Evolutionary conservation across 2,888 invertebrate genomes (phyloP).

Genomic region (Helleia helle): DNA sequence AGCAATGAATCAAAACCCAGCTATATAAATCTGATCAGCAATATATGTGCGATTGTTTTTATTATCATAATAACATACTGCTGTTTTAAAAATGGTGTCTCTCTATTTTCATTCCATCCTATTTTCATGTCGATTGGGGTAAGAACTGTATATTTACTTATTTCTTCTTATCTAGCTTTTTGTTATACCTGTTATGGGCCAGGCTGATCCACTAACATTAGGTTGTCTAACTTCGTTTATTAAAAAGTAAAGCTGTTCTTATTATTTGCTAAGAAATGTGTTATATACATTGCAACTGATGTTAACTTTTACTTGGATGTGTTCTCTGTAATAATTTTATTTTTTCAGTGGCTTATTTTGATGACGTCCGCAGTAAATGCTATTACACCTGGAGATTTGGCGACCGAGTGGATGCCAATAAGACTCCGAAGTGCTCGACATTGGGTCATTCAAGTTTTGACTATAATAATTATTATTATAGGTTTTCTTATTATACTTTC

Average conservation of each 20-base stretch:
- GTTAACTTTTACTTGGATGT: no score
- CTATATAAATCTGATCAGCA: slow-evolving; percentile 51
- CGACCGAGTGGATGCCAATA: slow-evolving; percentile 70
- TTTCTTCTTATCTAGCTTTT: no score
- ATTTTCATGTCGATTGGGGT: slow-evolving; percentile 62
- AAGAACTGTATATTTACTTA: no score
- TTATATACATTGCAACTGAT: no score
- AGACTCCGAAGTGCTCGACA: slow-evolving; percentile 60
- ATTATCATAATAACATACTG: slow-evolving; percentile 47
- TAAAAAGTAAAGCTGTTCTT: no score
- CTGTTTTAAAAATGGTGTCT: slow-evolving; percentile 43
- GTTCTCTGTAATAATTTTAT: no score
- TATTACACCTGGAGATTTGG: slow-evolving; percentile 60
- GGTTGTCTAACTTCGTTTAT: no score
- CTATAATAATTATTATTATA: slow-evolving; percentile 35
- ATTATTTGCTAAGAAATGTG: no score
- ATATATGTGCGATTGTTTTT: slow-evolving; percentile 45
- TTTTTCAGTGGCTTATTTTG: slow-evolving; percentile 61
- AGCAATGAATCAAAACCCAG: slow-evolving; percentile 40
- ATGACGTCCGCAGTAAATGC: slow-evolving; percentile 66
- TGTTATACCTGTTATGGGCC: no score
- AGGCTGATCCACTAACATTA: no score
- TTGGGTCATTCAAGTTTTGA: slow-evolving; percentile 57
- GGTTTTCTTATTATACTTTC: slow-evolving; percentile 57
- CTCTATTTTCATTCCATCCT: slow-evolving; percentile 64